Base-by-base conservation (phyloP, 2,888 invertebrate genomes). In the Cremastinae sp. region DNA sequence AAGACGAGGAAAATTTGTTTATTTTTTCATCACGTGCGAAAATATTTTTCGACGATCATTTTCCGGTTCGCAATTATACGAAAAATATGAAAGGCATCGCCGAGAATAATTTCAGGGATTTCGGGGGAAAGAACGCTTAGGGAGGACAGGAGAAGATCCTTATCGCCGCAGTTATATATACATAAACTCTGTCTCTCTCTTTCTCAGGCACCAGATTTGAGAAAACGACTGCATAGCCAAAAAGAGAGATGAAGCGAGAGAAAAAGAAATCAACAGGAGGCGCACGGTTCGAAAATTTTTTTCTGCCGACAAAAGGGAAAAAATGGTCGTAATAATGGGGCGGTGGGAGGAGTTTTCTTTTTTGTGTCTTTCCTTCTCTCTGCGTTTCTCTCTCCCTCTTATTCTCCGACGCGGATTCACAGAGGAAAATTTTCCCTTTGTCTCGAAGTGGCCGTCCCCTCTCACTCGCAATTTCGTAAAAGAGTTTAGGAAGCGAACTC, bases 241-340 rank as follows among this genome's bases (percentile, higher is more conserved):
- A 28, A 43, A 58, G 34, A 22, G 45, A 69, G 69, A 72, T 36
- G 16, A 12, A 59, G 18, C 69, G 73, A 71, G 56, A 54, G 47
- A 38, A 16, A 45, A 54, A 51, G 51, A 54, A 47, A 72, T 62
- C 69, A 71, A 64, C 70, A 72, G 74, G 45, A 66, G 51, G 59
- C 53, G 45, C 14, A 47, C 54, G 77, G 74, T 76, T 77, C 69
- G 59, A 71, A 82, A 82, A 84, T 80, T 79, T 79, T n/a, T 53
- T 78, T 71, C 75, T 54, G 78, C 83, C 81, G 83, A 84, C 83
- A 82, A 84, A 84, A 81, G 81, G 65, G 64, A 78, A 84, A 83
- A 82, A 82, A 83, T 78, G 78, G 80, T 80, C 79, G 82, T 85
- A 85, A 84, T 83, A 83, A 85, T 80, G 80, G 83, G 78, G 79